Base-by-base conservation (phyloP, 2,113 vertebrate genomes). In the Lampris incognitus region DNA sequence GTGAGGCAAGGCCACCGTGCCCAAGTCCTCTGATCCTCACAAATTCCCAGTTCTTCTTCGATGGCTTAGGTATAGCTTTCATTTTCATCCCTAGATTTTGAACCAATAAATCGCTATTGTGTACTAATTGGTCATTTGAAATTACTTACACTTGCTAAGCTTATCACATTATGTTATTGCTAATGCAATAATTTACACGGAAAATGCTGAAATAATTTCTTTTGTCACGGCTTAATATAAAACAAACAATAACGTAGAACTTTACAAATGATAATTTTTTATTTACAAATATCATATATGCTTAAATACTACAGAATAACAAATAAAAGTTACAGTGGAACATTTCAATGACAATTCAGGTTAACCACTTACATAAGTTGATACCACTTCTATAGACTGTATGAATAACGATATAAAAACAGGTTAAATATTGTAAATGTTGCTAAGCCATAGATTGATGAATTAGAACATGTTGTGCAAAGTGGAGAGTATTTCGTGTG, bases 251-350 rank as follows among this genome's bases (percentile, higher is more conserved):
- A 56, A 6, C 0, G 52, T 13, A 3, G 0, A 2, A 8, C 4
- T 70, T 87, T 79, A 83, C 85, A 89, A 91, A 89, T 85, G 77
- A 1, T 0, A 82, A 74, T 70, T 83, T 78, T 88, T 87, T 74
- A 91, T 93, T 85, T 76, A 90, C 82, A 91, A 72, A 88, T 73
- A 87, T 85, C 70, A 63, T 52, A 72, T 41, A n/a, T 13, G 78
- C 67, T 89, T 93, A 91, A 91, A 93, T 88, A 92, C 71, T 82
- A 76, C 78, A 66, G 37, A 13, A 86, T 62, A 88, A 79, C 51
- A 81, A 67, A 79, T 40, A 69, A 79, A 78, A 65, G 79, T 58
- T 83, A 88, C 87, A 73, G 13, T 76, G 52, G 58, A 39, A 77
- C 62, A 55, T 62, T 44, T 24, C 10, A 24, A 24, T 24, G 24